phyloP scores from a whole-genome alignment of 2,113 vertebrate species.

The Cephalopterus ornatus region DNA sequence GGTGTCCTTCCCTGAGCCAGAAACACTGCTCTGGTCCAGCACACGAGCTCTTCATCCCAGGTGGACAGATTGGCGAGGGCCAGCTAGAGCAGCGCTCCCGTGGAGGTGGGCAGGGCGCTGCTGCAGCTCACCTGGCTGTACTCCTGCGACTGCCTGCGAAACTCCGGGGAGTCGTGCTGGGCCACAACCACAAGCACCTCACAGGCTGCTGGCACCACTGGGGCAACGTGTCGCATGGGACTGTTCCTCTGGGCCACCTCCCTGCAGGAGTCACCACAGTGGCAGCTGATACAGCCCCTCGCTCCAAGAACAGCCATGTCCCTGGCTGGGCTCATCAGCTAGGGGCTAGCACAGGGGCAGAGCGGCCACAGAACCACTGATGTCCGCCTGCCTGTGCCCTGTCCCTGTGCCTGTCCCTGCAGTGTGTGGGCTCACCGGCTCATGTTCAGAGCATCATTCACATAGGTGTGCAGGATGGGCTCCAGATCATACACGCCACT shows the following conservation, averaged over 20 bases:
- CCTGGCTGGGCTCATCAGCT: rapidly evolving
- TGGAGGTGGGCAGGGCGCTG: rapidly evolving
- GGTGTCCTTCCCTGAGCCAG: background rate
- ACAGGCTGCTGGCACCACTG: slow-evolving; percentile 46
- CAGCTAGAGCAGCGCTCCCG: background rate
- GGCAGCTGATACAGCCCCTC: rapidly evolving
- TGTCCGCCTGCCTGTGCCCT: background rate
- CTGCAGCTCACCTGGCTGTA: slow-evolving; percentile 78
- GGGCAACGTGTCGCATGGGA: slow-evolving; percentile 73
- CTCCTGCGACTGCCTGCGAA: slow-evolving; percentile 83
- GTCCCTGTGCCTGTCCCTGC: rapidly evolving
- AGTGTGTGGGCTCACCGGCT: slow-evolving; percentile 69
- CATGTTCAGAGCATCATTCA: slow-evolving; percentile 82
- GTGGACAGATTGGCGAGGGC: rapidly evolving
- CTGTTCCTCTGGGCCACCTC: slow-evolving; percentile 87
- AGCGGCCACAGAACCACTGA: background rate
- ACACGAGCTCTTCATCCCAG: background rate
- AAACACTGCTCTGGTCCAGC: background rate
- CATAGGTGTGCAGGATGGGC: slow-evolving; percentile 81
- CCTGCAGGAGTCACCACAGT: slow-evolving; percentile 51
- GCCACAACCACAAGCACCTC: slow-evolving; percentile 80
- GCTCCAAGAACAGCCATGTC: rapidly evolving
- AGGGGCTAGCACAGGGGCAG: background rate
- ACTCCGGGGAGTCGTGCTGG: slow-evolving; percentile 88
- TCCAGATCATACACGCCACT: slow-evolving; percentile 91